Evolutionary conservation across 2,888 invertebrate species (phyloP), one percentile per base, ranked within the genome.

Genomic region (Conistra vaccinii): DNA sequence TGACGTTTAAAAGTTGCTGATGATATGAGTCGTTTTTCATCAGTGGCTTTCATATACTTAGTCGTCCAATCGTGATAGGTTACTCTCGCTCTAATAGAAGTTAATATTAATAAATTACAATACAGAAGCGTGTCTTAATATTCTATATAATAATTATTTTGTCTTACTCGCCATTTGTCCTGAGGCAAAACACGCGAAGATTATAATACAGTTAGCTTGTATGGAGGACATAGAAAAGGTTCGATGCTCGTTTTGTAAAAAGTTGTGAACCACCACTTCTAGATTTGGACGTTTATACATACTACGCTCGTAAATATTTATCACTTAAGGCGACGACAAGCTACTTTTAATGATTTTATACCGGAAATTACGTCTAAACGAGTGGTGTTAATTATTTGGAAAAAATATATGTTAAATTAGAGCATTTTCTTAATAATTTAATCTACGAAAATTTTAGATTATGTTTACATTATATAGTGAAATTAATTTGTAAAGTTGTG

Each of bases 141-240:
- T 69, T 79, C 75, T 72, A 79, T 79, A 72, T 26, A 77, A 65
- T 32, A 77, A 82, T 80, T 81, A 71, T 76, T 65, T 72, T 66
- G 65, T 81, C 83, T 65, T 66, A 81, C 73, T 67, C 74, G 39
- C 58, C 53, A 72, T 79, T 72, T 75, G 42, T 60, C 82, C 75
- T 63, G 65, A 62, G 80, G 82, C 82, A 23, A 62, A 32, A 12
- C 69, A 79, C 84, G 83, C 69, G 29, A 58, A 71, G 58, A 68
- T 32, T 62, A 26, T 53, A 14, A 51, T 76, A 69, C 65, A 57
- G 68, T 70, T 73, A 70, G 42, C 65, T 53, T 39, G 39, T 39
- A 55, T 32, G 48, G n/a, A 51, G 14, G 32, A 53, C 23, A 23
- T 10, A 17, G 45, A 20, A 29, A 20, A 61, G 42, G 26, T 26